Evolutionary conservation across 2,113 vertebrate species (phyloP).

Genomic region (Zosterops borbonicus): DNA sequence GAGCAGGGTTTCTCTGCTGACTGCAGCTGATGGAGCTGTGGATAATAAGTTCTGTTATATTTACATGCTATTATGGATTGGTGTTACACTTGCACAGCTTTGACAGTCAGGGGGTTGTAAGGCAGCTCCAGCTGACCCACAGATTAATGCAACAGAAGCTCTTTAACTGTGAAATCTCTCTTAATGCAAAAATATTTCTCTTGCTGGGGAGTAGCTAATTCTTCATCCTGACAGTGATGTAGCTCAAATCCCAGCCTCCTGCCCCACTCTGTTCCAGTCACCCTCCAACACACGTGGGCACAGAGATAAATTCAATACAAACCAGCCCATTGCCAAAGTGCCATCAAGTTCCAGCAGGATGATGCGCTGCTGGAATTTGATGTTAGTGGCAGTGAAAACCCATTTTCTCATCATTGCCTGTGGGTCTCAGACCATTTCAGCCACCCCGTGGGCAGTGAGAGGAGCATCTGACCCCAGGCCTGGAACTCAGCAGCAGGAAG

Average conservation of each 20-base stretch:
- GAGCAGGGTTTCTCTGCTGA: neutral
- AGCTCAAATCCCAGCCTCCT: neutral
- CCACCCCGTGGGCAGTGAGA: neutral
- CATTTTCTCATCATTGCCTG: neutral
- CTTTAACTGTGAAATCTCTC: conserved; percentile 35
- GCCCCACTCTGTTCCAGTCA: neutral
- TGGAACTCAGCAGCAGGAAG: neutral
- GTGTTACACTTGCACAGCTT: neutral
- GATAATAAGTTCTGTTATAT: neutral
- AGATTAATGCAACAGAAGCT: conserved; percentile 46
- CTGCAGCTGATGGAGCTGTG: neutral
- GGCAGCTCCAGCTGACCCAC: conserved; percentile 18
- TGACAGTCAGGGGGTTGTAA: neutral
- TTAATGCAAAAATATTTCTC: conserved; percentile 41
- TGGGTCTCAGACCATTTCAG: neutral
- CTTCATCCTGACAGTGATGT: conserved; percentile 22
- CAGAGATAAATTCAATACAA: neutral
- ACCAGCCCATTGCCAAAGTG: neutral
- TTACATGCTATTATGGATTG: neutral
- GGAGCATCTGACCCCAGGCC: neutral
- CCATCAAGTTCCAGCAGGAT: neutral
- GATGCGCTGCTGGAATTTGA: neutral
- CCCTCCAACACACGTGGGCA: neutral
- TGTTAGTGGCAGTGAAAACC: neutral
- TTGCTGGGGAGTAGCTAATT: conserved; percentile 4